Percentiles rank a stretch among this genome's conserved stretches.
Conservation (phyloP, 2,797 vertebrate genomes). For the Sphenopsis melanotis region DNA sequence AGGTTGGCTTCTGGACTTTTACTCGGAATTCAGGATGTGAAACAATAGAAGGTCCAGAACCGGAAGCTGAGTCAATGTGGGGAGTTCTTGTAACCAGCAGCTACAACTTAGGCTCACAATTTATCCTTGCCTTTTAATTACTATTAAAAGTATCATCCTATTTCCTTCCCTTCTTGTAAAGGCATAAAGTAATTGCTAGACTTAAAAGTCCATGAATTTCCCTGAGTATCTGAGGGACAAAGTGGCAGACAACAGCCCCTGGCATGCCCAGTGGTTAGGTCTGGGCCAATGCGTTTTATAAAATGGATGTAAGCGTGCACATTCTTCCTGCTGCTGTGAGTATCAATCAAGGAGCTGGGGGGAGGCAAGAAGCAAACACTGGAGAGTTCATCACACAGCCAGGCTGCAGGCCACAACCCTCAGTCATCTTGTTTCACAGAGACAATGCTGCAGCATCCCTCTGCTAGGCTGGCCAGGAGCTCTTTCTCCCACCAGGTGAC, state of each 20-base stretch:
- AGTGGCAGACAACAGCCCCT: not conserved
- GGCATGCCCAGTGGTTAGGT: not conserved
- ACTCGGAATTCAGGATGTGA: not conserved
- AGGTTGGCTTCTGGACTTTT: not conserved
- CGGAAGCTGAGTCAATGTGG: not conserved
- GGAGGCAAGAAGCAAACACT: not conserved
- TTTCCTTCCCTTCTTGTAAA: not conserved
- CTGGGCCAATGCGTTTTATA: not conserved
- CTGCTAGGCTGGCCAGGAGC: not conserved
- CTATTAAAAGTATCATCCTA: not conserved
- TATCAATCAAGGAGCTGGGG: not conserved
- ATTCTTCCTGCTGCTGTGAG: not conserved
- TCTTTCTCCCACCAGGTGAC: not conserved
- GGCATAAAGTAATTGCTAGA: not conserved
- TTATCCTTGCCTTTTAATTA: not conserved
- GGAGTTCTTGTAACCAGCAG: not conserved
- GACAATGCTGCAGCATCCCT: not conserved
- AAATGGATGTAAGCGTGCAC: not conserved
- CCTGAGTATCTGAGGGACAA: not conserved
- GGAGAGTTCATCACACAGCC: not conserved
- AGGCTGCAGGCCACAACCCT: not conserved
- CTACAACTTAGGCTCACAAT: not conserved
- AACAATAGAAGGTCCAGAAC: not conserved
- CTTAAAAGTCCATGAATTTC: not conserved
- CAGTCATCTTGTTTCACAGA: not conserved